A percentile compares a stretch with the other conserved stretches of the same genome.
These are phyloP conservation scores for Urocitellus parryii DNA, from an alignment of 2,113 vertebrate species.

Conservation along the genomic window DNA sequence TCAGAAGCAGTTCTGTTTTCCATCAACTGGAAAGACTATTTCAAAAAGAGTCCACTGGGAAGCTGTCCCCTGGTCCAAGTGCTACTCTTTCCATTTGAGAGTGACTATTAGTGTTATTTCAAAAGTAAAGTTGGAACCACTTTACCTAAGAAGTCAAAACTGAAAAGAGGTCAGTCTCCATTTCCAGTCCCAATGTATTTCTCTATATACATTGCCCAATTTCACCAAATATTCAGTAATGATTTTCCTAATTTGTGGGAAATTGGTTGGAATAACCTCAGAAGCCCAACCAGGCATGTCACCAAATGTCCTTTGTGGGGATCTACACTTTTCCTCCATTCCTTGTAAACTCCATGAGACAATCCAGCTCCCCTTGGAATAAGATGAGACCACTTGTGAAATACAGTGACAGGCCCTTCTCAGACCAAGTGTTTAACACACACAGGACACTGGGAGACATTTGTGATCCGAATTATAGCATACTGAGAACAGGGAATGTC, in stretches of 20 bases:
- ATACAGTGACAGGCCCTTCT: not conserved
- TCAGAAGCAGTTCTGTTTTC: not conserved
- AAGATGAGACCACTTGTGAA: not conserved
- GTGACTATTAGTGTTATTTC: not conserved
- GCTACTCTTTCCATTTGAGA: not conserved
- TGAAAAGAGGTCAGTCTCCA: not conserved
- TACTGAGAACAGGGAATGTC: too few relatives aligned
- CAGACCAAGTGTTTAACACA: not conserved
- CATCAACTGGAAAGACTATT: not conserved
- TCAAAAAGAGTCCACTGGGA: not conserved
- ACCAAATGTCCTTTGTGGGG: not conserved
- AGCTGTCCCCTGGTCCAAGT: not conserved
- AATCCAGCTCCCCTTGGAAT: not conserved
- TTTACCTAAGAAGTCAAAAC: conserved; percentile 24
- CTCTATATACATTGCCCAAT: not conserved
- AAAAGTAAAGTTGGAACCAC: not conserved
- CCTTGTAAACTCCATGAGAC: not conserved
- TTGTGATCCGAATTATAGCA: too few relatives aligned
- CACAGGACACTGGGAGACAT: too few relatives aligned
- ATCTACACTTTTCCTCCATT: not conserved
- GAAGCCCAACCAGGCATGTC: not conserved
- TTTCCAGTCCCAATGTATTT: not conserved
- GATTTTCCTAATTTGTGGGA: not conserved
- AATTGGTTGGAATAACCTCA: not conserved
- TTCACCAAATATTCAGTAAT: not conserved